phyloP scores from a whole-genome alignment of 2,797 vertebrate species.

The Acipenser ruthenus region DNA sequence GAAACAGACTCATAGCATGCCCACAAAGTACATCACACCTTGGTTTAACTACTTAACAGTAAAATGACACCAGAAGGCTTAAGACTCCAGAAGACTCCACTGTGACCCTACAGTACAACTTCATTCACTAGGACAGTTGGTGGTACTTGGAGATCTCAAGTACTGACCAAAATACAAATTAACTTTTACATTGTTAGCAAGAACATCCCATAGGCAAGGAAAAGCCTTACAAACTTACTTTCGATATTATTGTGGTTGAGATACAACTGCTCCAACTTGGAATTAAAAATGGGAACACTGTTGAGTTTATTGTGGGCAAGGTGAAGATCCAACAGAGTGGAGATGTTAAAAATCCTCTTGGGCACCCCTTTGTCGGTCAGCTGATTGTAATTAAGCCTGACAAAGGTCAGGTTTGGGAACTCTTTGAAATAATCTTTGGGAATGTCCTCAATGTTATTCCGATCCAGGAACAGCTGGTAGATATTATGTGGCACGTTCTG shows the following conservation, averaged over 20 bases:
- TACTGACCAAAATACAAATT: too few relatives aligned
- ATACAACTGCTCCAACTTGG: slow-evolving; percentile 85
- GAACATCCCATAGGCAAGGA: too few relatives aligned
- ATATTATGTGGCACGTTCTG: slow-evolving; percentile 67
- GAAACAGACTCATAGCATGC: too few relatives aligned
- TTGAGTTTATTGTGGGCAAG: slow-evolving; percentile 86
- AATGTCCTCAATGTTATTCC: slow-evolving; percentile 83
- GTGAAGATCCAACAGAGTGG: slow-evolving; percentile 83
- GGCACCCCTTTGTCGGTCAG: slow-evolving; percentile 86
- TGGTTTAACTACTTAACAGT: too few relatives aligned
- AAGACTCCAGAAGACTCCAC: neutral
- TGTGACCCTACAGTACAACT: too few relatives aligned
- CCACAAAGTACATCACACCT: too few relatives aligned
- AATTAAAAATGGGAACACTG: slow-evolving; percentile 71
- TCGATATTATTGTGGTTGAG: slow-evolving; percentile 91
- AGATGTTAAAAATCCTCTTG: slow-evolving; percentile 82
- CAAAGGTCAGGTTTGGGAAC: slow-evolving; percentile 77
- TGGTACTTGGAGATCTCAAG: too few relatives aligned
- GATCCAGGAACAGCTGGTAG: slow-evolving; percentile 89
- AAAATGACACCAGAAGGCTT: neutral
- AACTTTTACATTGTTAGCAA: too few relatives aligned
- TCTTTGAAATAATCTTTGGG: slow-evolving; percentile 77
- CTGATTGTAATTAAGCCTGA: slow-evolving; percentile 88
- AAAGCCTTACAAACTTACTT: slow-evolving; percentile 58
- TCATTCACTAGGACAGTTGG: too few relatives aligned